A percentile compares a stretch with the other conserved stretches of the same genome.
Conservation (phyloP, 2,797 vertebrate species). For the Pipistrellus nathusii region DNA sequence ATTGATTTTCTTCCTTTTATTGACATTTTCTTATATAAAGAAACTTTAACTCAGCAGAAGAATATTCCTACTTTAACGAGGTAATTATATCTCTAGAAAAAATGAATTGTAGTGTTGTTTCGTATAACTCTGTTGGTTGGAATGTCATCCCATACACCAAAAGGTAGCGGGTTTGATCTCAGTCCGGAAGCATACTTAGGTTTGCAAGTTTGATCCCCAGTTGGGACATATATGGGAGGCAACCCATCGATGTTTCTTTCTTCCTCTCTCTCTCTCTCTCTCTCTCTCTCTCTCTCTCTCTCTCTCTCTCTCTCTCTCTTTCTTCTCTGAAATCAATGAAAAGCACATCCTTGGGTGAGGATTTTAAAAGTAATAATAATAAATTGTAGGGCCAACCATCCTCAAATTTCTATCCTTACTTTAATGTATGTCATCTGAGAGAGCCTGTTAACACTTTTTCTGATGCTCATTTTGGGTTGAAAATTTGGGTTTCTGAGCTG, state of each 20-base stretch:
- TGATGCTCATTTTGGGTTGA: background rate
- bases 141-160: background rate
- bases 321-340: background rate
- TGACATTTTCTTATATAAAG: background rate
- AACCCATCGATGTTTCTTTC: background rate
- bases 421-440: background rate
- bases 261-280: background rate
- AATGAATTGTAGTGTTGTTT: background rate
- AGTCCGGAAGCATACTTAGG: background rate
- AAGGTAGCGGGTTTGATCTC: background rate
- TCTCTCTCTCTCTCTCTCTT: background rate
- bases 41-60: background rate
- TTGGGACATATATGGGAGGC: background rate
- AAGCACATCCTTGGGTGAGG: background rate
- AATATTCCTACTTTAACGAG: rapidly evolving
- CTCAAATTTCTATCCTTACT: background rate
- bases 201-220: background rate
- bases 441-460: background rate
- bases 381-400: background rate
- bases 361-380: background rate
- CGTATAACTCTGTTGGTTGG: background rate
- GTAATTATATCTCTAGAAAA: background rate
- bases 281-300: background rate
- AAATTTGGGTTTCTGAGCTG: background rate
- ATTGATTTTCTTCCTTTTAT: slow-evolving; percentile 43